Evolutionary conservation across 2,888 invertebrate genomes (phyloP).

Genomic region (Apomyelois bistriatella): DNA sequence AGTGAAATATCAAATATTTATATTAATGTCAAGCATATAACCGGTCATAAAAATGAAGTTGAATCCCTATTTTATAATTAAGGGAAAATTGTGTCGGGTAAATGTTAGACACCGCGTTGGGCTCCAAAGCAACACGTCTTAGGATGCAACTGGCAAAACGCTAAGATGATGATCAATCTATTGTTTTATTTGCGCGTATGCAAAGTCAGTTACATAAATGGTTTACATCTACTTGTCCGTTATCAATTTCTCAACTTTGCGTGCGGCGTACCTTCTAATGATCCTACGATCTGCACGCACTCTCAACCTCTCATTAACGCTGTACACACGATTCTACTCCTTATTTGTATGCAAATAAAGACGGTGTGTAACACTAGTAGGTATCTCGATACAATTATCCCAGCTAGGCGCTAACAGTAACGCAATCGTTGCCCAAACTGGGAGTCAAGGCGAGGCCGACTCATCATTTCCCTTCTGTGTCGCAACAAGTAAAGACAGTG

Average conservation of each 20-base stretch:
- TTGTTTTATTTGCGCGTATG: not conserved
- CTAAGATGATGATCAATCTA: no score
- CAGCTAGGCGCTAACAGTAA: conserved; percentile 14
- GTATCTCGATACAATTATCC: conserved; percentile 1
- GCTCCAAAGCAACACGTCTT: no score
- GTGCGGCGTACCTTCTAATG: conserved; percentile 6
- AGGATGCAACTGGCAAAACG: no score
- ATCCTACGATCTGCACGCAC: conserved; percentile 8
- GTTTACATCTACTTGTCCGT: not conserved
- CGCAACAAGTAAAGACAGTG: conserved; percentile 10
- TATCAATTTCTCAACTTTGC: conserved; percentile 11
- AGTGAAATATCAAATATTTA: no score
- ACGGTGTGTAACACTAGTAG: conserved; percentile 1
- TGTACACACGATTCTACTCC: not conserved
- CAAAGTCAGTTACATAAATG: not conserved
- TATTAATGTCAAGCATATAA: no score
- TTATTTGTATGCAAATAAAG: not conserved
- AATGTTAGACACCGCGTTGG: no score
- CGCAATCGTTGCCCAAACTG: conserved; percentile 20
- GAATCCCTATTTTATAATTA: no score
- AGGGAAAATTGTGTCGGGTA: no score
- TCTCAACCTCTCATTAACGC: conserved; percentile 12
- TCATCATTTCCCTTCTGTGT: conserved; percentile 17
- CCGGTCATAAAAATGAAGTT: no score
- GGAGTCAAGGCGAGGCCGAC: conserved; percentile 21